Percentiles rank a stretch among this genome's conserved stretches.
phyloP scores from a whole-genome alignment of 2,113 vertebrate species.

The Chamaetylas fuelleborni region DNA sequence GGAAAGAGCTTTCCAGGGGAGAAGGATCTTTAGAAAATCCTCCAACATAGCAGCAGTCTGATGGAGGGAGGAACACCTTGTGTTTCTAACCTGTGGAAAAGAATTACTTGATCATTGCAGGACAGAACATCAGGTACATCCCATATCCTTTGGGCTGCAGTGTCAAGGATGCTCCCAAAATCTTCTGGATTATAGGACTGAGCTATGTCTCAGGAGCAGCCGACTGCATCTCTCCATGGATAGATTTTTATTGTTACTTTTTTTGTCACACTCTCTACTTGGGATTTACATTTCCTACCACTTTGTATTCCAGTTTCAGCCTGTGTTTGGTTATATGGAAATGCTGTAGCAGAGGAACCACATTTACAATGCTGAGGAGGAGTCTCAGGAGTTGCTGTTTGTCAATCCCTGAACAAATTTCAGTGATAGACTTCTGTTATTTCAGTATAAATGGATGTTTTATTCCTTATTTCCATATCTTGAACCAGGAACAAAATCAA shows the following conservation, averaged over 20 bases:
- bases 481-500: background rate
- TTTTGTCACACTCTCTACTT: background rate
- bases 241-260: background rate
- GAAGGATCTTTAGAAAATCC: background rate
- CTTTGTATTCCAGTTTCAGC: background rate
- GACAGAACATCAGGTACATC: background rate
- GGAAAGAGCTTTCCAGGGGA: background rate
- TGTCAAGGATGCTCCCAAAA: background rate
- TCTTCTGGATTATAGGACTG: background rate
- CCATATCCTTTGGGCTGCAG: background rate
- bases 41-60: background rate
- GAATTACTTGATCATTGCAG: background rate
- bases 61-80: background rate
- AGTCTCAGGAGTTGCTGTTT: background rate
- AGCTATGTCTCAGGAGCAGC: background rate
- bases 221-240: background rate
- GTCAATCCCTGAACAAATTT: background rate
- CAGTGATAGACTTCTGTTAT: background rate
- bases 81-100: background rate
- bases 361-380: fast-evolving
- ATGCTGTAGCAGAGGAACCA: background rate
- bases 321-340: background rate
- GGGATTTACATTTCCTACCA: background rate
- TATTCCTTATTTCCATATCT: background rate
- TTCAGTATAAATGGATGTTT: background rate